Evolutionary conservation across 1,140 invertebrate genomes (phyloP).

Genomic region (Listronotus bonariensis): DNA sequence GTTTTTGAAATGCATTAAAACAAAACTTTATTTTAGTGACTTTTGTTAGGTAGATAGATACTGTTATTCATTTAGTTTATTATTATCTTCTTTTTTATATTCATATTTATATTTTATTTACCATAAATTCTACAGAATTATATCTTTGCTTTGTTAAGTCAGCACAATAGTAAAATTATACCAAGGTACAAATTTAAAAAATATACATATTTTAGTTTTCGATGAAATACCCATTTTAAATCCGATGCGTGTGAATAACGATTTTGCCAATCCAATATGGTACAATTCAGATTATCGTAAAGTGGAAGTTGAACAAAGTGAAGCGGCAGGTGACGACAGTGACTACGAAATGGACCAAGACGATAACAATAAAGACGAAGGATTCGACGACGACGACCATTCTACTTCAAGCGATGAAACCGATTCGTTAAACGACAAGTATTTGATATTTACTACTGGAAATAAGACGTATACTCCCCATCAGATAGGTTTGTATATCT

Average conservation of each 20-base stretch:
- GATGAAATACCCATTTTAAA: slow-evolving; percentile 31
- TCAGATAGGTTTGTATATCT: slow-evolving; percentile 68
- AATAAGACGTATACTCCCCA: slow-evolving; percentile 86
- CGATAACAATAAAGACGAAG: slow-evolving; percentile 40
- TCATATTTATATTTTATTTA: too few species aligned
- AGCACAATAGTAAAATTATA: too few species aligned
- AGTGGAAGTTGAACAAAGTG: slow-evolving; percentile 57
- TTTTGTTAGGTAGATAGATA: too few species aligned
- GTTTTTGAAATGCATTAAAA: too few species aligned
- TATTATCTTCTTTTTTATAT: too few species aligned
- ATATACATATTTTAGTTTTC: slow-evolving; percentile 14
- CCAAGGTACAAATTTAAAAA: too few species aligned
- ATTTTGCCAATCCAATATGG: slow-evolving; percentile 56
- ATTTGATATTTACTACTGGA: slow-evolving; percentile 85
- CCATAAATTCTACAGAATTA: too few species aligned
- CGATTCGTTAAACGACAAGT: slow-evolving; percentile 68
- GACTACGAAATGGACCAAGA: slow-evolving; percentile 50
- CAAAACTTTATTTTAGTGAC: too few species aligned
- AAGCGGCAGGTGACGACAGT: slow-evolving; percentile 50
- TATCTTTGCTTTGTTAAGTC: too few species aligned
- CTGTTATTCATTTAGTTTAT: too few species aligned
- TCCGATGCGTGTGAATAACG: slow-evolving; percentile 17
- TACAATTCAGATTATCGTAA: slow-evolving; percentile 64
- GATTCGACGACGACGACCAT: slow-evolving; percentile 39
- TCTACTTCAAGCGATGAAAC: slow-evolving; percentile 47